Base-by-base conservation (phyloP, 2,113 vertebrate species). In the Phrynosoma blainvillii region DNA sequence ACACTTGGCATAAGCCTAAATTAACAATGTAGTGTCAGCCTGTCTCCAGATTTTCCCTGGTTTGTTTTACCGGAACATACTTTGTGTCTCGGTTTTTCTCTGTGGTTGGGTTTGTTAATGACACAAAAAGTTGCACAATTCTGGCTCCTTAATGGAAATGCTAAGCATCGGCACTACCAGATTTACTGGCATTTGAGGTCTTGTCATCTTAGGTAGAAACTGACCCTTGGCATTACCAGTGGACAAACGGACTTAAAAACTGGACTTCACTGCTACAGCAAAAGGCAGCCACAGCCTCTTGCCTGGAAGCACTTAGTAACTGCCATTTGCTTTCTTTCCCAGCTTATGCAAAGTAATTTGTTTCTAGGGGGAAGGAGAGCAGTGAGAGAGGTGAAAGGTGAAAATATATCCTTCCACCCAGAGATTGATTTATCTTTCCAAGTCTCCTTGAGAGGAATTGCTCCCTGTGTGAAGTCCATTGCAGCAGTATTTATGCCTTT, bases 81-180 rank as follows among this genome's bases (percentile, higher is more conserved):
- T 78, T 62, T 66, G 36, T 86, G 90, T n/a, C 23, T 91, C 90
- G 47, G 88, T 90, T 85, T 83, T 90, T 90, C 82, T 91, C 88
- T 91, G 91, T 78, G 16, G 5, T 30, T 70, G 14, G 0, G 1
- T 0, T 25, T 68, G 90, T 95, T 93, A 91, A 95, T 30, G 94
- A 94, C 87, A 91, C 86, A 80, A 90, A 87, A 92, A 56, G 84
- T 86, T 94, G 90, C 91, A 91, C 91, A 94, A 92, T 90, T 78
- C 88, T 85, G 84, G 68, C 78, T 74, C 40, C 85, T 25, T 96
- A 93, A 90, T 93, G 94, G 80, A 92, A 95, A 71, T 21, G 32
- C 82, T 91, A 65, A 81, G 93, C 90, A 93, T 80, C 65, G 89
- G 91, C 20, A 1, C 89, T 93, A 84, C 88, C 79, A 66, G 16